phyloP scores from a whole-genome alignment of 2,113 vertebrate genomes.

The Acanthochromis polyacanthus region DNA sequence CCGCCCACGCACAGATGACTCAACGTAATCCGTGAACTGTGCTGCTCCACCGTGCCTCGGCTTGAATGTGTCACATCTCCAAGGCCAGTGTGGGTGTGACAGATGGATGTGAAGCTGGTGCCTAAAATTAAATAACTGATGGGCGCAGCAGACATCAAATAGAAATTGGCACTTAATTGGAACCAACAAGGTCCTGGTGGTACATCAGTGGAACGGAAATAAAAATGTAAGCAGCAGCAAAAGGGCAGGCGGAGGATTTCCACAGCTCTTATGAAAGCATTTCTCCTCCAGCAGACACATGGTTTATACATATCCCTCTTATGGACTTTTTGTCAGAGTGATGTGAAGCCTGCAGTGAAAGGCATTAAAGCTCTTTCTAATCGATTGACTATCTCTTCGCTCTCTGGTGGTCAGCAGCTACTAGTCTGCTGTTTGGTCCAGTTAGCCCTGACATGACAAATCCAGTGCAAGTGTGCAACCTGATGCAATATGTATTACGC shows the following conservation, averaged over 20 bases:
- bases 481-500: slow-evolving; percentile 22
- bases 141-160: slow-evolving; percentile 40
- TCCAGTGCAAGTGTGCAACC: slow-evolving; percentile 6
- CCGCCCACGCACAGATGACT: slow-evolving; percentile 50
- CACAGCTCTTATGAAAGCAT: slow-evolving; percentile 36
- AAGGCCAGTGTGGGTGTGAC: slow-evolving; percentile 44
- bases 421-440: slow-evolving; percentile 38
- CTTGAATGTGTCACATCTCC: slow-evolving; percentile 32
- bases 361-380: slow-evolving; percentile 52
- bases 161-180: slow-evolving; percentile 36
- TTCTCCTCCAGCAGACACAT: slow-evolving; percentile 54
- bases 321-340: slow-evolving; percentile 47
- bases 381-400: slow-evolving; percentile 33
- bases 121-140: slow-evolving; percentile 47
- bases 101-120: slow-evolving; percentile 49
- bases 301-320: slow-evolving; percentile 39
- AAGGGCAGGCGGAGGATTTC: slow-evolving; percentile 36
- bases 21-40: slow-evolving; percentile 20
- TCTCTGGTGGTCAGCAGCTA: slow-evolving; percentile 41
- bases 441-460: slow-evolving; percentile 34
- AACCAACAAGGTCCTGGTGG: slow-evolving; percentile 39
- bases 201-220: slow-evolving; percentile 14
- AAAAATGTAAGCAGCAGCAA: slow-evolving; percentile 36
- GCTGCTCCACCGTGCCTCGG: slow-evolving; percentile 9
- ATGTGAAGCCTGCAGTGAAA: slow-evolving; percentile 54